phyloP scores from a whole-genome alignment of 2,888 invertebrate genomes.

The Saturnia japonica region DNA sequence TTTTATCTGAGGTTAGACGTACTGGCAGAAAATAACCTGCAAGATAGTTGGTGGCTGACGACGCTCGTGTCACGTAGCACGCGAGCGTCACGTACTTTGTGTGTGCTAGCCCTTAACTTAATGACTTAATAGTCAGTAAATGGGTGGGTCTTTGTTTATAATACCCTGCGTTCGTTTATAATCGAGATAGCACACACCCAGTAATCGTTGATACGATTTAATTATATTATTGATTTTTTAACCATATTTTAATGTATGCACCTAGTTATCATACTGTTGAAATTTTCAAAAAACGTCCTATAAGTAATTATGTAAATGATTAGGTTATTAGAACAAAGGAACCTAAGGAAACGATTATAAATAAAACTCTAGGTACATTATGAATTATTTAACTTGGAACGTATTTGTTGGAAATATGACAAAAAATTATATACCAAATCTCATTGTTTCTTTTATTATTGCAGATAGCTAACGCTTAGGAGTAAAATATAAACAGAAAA shows the following conservation, averaged over 20 bases:
- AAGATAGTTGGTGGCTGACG: slow-evolving; percentile 18
- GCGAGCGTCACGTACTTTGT: background rate
- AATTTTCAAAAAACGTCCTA: no score
- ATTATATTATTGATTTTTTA: background rate
- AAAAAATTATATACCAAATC: no score
- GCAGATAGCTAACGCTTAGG: no score
- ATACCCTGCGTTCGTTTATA: background rate
- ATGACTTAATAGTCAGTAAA: background rate
- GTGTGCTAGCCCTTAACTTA: slow-evolving; percentile 15
- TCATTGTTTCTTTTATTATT: no score
- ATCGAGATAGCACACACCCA: background rate
- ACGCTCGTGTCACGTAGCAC: slow-evolving; percentile 18
- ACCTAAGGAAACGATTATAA: no score
- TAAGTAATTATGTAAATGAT: no score
- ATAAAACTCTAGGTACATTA: no score
- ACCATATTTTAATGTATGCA: background rate
- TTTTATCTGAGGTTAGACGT: slow-evolving; percentile 20
- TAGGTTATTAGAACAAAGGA: no score
- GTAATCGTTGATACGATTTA: background rate
- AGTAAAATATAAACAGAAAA: no score
- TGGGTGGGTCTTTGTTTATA: slow-evolving; percentile 7
- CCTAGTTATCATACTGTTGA: no score
- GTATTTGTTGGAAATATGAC: no score
- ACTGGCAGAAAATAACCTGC: slow-evolving; percentile 12
- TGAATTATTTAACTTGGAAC: no score